Evolutionary conservation across 2,888 invertebrate species (phyloP).

Genomic region (Elmis aenea): DNA sequence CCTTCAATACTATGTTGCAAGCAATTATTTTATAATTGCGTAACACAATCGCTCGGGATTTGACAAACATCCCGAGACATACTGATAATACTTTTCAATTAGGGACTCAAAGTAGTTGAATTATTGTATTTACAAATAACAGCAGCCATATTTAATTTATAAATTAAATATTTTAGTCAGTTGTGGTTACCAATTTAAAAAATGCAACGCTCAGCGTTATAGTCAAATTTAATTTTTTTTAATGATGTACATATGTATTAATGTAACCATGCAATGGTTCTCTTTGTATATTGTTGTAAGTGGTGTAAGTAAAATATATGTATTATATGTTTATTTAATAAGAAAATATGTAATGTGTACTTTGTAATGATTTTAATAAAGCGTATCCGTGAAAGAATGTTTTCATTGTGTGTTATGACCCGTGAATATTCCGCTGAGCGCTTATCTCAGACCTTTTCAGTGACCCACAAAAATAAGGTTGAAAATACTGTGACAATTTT

Average conservation of each 20-base stretch:
- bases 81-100: not conserved
- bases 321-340: constrained; percentile 10
- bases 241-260: too few species aligned
- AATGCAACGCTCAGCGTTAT: too few species aligned
- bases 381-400: constrained; percentile 6
- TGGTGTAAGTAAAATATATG: constrained; percentile 13
- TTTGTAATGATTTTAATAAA: constrained; percentile 15
- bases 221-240: too few species aligned
- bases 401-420: too few species aligned
- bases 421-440: too few species aligned
- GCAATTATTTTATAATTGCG: not conserved
- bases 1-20: constrained; percentile 1
- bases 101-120: not conserved
- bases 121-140: not conserved
- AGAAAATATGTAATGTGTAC: constrained; percentile 13
- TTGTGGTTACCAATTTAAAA: constrained; percentile 2
- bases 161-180: not conserved
- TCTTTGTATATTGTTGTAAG: constrained; percentile 13
- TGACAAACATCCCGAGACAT: not conserved
- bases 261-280: too few species aligned
- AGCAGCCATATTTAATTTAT: not conserved
- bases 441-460: constrained; percentile 10
- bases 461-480: constrained; percentile 13
- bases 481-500: constrained; percentile 12
- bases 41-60: not conserved